A percentile compares a stretch with the other conserved stretches of the same genome.
These are phyloP conservation scores for Cataglyphis cursor DNA, from an alignment of 2,888 invertebrate species.

Conservation along the genomic window DNA sequence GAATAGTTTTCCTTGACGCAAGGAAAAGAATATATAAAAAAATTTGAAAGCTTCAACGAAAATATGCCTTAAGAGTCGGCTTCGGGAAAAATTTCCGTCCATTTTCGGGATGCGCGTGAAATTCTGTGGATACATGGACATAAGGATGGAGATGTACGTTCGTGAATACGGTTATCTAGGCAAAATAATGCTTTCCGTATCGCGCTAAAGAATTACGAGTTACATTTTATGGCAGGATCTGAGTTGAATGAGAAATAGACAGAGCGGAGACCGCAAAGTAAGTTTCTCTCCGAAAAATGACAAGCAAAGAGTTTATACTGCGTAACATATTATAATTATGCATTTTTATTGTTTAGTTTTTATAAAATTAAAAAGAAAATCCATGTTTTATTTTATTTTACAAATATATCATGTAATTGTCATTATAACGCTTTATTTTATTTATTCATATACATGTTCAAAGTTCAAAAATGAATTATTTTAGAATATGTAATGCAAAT, in stretches of 20 bases:
- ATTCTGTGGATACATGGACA: conserved; percentile 21
- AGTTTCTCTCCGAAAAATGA: neutral
- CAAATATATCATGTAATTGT: neutral
- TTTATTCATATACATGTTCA: neutral
- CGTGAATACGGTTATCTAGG: conserved; percentile 43
- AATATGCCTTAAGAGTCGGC: conserved; percentile 41
- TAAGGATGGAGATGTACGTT: conserved; percentile 34
- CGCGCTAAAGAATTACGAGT: conserved; percentile 36
- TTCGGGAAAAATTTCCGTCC: conserved; percentile 49
- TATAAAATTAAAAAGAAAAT: neutral
- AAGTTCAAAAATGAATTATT: neutral
- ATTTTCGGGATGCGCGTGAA: conserved; percentile 17
- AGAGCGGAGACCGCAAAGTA: neutral
- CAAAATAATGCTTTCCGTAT: conserved; percentile 44
- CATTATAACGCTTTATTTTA: conserved; percentile 4
- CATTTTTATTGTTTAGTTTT: neutral
- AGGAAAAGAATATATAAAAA: conserved; percentile 23
- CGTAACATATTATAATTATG: neutral
- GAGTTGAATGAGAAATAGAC: conserved; percentile 44
- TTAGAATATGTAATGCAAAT: neutral
- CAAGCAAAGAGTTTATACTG: neutral
- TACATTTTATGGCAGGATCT: conserved; percentile 45
- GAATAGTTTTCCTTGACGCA: conserved; percentile 19
- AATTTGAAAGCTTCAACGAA: conserved; percentile 39
- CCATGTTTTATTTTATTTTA: neutral